phyloP scores from a whole-genome alignment of 2,113 vertebrate species.

The Petromus typicus region DNA sequence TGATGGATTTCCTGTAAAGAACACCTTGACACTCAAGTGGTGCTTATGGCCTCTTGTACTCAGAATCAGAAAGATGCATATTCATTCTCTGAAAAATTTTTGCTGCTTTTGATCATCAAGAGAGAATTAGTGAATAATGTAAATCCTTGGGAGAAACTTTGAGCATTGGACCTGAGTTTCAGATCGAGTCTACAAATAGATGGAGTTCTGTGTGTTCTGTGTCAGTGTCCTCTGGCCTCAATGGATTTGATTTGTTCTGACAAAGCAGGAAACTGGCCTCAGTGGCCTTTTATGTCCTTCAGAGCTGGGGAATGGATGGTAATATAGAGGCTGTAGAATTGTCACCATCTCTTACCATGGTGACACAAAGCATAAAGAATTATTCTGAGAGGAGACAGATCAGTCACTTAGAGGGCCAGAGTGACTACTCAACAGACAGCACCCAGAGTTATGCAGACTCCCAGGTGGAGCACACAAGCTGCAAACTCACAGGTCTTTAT shows the following conservation, averaged over 20 bases:
- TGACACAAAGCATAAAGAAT: background rate
- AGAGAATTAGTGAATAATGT: background rate
- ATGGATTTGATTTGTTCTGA: too few relatives aligned
- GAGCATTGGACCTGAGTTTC: background rate
- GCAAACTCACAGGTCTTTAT: background rate
- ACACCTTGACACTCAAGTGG: background rate
- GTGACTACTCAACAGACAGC: background rate
- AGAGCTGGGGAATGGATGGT: background rate
- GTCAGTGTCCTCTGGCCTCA: background rate
- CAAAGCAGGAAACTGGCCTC: background rate
- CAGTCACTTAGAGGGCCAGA: background rate
- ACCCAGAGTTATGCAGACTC: background rate
- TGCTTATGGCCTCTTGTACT: background rate
- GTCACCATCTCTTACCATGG: background rate
- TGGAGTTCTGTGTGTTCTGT: rapidly evolving
- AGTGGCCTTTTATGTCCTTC: background rate
- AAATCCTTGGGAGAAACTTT: background rate
- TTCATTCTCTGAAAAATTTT: background rate
- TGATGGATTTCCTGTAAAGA: background rate
- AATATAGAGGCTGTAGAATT: background rate
- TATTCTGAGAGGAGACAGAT: background rate
- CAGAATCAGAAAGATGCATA: background rate
- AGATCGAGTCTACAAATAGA: background rate
- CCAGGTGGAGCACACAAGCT: too few relatives aligned
- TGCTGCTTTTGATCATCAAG: background rate